Conservation (phyloP, 2,113 vertebrate species). For the Proterorhinus semilunaris region DNA sequence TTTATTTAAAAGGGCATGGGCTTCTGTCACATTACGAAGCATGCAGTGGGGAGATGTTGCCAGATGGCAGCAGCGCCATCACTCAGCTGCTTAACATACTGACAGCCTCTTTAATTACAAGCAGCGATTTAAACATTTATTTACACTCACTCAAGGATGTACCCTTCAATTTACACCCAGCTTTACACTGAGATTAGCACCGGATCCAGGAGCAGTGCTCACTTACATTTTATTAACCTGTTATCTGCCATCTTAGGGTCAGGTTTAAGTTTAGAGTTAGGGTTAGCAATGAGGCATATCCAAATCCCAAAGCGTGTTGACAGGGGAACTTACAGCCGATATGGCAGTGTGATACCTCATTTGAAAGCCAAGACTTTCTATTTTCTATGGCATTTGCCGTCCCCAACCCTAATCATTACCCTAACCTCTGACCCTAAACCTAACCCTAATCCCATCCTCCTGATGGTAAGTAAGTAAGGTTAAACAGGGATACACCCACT, state of each 20-base stretch:
- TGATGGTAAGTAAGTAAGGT: no score
- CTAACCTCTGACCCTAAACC: no score
- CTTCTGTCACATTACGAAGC: conserved; percentile 9
- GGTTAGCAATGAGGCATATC: neutral
- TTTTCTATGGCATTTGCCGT: no score
- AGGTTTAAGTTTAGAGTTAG: neutral
- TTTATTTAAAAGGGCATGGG: neutral
- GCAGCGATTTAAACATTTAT: conserved; percentile 6
- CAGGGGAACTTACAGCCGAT: no score
- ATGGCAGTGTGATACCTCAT: no score
- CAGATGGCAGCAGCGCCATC: conserved; percentile 37
- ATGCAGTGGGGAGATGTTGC: conserved; percentile 6
- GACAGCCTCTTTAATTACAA: conserved; percentile 24
- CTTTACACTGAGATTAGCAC: conserved; percentile 44
- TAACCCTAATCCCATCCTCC: no score
- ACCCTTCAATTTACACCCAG: conserved; percentile 23
- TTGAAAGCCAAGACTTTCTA: no score
- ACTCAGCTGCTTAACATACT: conserved; percentile 17
- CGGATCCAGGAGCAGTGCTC: conserved; percentile 1
- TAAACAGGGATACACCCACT: no score
- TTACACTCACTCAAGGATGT: conserved; percentile 31
- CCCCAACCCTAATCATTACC: no score
- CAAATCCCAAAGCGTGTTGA: neutral
- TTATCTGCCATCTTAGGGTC: conserved; percentile 5
- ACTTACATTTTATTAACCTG: neutral